phyloP scores from a whole-genome alignment of 1,140 invertebrate genomes.

The Euura lappo region DNA sequence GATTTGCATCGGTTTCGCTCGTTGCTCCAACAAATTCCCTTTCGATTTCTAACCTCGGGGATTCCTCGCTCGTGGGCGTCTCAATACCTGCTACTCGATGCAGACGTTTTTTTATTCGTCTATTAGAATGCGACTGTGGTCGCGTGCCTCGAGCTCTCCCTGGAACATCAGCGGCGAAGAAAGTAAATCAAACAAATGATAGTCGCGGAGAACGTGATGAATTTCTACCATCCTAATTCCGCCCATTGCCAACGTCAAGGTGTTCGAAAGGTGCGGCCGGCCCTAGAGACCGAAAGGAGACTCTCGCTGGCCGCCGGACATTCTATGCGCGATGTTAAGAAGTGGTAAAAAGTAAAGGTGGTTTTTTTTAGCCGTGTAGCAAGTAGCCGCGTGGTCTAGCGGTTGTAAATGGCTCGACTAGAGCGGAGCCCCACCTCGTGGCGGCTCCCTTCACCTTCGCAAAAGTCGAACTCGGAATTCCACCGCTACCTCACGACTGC shows the following conservation, averaged over 20 bases:
- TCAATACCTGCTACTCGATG: no score
- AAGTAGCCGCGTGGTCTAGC: background rate
- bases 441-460: background rate
- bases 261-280: background rate
- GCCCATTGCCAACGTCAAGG: background rate
- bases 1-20: conserved; percentile 15
- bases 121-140: no score
- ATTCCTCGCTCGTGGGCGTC: conserved; percentile 3
- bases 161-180: no score
- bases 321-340: no score
- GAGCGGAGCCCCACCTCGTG: background rate
- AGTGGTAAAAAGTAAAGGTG: background rate
- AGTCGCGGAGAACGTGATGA: no score
- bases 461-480: background rate
- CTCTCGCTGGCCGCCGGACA: no score
- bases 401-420: background rate
- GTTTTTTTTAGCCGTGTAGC: background rate
- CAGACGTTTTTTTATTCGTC: no score
- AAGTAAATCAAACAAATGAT: no score
- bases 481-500: background rate
- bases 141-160: no score
- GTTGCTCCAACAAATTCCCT: conserved; percentile 16
- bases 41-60: conserved; percentile 11
- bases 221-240: no score
- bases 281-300: background rate